phyloP scores from a whole-genome alignment of 92 coral and sea anemone genomes.

The Epizoanthus illoricatus region DNA sequence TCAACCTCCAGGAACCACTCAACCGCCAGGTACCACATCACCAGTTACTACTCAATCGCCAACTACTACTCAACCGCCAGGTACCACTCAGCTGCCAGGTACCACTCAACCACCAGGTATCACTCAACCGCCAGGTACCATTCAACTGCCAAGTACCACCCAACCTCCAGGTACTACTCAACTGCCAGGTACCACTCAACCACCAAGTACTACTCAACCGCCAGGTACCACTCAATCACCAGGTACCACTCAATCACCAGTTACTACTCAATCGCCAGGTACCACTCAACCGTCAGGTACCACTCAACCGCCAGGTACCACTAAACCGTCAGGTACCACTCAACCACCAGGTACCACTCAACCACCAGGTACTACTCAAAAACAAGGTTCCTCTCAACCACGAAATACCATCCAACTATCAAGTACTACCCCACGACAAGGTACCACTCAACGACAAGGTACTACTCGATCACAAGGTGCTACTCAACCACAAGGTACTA shows the following conservation, averaged over 20 bases:
- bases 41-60: conserved; percentile 3
- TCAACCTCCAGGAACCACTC: not conserved
- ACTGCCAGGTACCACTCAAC: not conserved
- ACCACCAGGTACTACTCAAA: too few relatives aligned
- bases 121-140: conserved; percentile 7
- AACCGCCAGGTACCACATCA: not conserved
- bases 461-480: conserved; percentile 6
- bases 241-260: not conserved
- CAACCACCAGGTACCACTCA: too few relatives aligned
- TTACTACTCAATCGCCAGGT: not conserved
- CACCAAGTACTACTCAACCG: conserved; percentile 2
- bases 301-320: not conserved
- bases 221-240: not conserved
- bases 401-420: too few relatives aligned
- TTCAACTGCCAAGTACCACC: not conserved
- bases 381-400: too few relatives aligned
- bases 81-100: conserved; percentile 1
- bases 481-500: not conserved
- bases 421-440: not conserved
- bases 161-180: not conserved
- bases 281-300: too few relatives aligned
- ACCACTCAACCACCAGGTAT: conserved; percentile 11
- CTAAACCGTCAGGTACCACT: not conserved
- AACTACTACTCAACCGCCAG: not conserved
- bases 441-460: not conserved